Conservation (phyloP, 2,113 vertebrate species). For the Antidorcas marsupialis region DNA sequence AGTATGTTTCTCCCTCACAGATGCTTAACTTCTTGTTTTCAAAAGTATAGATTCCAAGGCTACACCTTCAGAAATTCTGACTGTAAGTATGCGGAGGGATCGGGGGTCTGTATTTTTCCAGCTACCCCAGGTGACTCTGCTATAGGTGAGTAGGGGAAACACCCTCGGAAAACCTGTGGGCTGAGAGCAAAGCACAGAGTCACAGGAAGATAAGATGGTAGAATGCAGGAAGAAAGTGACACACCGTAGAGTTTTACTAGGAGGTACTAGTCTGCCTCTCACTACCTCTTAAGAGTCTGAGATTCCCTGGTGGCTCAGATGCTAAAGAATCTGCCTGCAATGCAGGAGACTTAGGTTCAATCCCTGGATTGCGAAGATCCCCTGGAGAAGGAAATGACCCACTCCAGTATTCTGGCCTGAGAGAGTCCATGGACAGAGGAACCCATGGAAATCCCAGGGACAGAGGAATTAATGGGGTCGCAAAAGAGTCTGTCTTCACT, state of each 20-base stretch:
- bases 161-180: not conserved
- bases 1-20: not conserved
- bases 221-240: not conserved
- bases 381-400: not conserved
- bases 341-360: not conserved
- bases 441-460: not conserved
- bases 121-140: not conserved
- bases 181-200: not conserved
- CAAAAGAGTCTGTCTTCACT: not conserved
- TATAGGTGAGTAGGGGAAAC: not conserved
- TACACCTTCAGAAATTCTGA: not conserved
- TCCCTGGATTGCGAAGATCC: not conserved
- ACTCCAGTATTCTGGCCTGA: not conserved
- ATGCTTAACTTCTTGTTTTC: not conserved
- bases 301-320: not conserved
- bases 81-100: not conserved
- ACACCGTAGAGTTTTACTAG: not conserved
- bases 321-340: not conserved
- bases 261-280: not conserved
- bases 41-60: not conserved
- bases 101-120: not conserved
- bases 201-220: not conserved
- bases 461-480: not conserved
- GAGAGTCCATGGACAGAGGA: not conserved
- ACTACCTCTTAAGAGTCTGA: not conserved